A percentile compares a stretch with the other conserved stretches of the same genome.
Evolutionary conservation across 2,888 invertebrate species (phyloP).

Genomic region (Cephus pulcher): DNA sequence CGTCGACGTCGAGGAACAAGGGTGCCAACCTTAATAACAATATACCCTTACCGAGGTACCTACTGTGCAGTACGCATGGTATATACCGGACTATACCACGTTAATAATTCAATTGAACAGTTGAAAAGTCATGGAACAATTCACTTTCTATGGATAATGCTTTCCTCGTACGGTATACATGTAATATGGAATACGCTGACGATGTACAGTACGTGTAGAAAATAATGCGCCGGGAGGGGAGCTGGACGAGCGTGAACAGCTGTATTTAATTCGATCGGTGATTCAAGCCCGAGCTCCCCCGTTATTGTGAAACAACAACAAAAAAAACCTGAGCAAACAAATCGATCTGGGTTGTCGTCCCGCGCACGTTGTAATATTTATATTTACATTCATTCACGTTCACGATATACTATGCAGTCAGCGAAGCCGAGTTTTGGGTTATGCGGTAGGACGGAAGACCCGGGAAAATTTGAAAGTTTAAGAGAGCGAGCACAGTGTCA

Average conservation of each 20-base stretch:
- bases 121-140: neutral
- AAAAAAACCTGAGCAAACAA: neutral
- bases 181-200: neutral
- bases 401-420: neutral
- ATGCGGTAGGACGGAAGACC: neutral
- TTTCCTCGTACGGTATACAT: neutral
- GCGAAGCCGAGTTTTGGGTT: neutral
- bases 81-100: neutral
- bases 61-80: neutral
- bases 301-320: neutral
- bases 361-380: constrained; percentile 6
- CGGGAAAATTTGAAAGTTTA: neutral
- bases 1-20: neutral
- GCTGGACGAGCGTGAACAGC: neutral
- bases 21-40: neutral
- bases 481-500: neutral
- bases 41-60: neutral
- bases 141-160: neutral
- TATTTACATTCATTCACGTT: constrained; percentile 1
- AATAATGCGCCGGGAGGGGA: neutral
- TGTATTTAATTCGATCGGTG: constrained; percentile 7
- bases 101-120: neutral
- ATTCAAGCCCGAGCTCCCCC: neutral
- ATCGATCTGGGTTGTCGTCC: neutral
- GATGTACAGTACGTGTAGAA: neutral